Evolutionary conservation across 2,113 vertebrate genomes (phyloP).

Genomic region (Rhea pennata): DNA sequence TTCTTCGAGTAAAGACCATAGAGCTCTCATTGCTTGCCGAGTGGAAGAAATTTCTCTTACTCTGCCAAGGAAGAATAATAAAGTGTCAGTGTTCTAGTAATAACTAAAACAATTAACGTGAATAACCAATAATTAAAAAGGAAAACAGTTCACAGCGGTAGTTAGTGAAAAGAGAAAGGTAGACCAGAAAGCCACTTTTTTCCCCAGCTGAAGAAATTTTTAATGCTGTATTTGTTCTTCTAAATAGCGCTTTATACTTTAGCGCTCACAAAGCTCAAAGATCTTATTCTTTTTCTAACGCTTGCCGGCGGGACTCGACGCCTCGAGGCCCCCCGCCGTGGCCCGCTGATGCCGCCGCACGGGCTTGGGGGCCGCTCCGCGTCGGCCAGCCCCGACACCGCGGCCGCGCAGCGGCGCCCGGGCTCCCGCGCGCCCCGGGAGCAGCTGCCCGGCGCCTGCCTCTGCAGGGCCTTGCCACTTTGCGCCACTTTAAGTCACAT

Average conservation of each 20-base stretch:
- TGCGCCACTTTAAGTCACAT: not conserved
- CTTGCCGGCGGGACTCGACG: not conserved
- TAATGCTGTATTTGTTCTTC: not conserved
- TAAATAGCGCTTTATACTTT: not conserved
- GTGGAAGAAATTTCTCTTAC: not conserved
- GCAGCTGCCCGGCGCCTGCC: not conserved
- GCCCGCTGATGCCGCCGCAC: rapidly evolving
- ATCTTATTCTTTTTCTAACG: not conserved
- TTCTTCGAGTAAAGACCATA: not conserved
- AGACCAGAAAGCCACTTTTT: not conserved
- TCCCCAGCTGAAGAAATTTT: not conserved
- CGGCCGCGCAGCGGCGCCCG: rapidly evolving
- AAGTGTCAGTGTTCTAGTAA: not conserved
- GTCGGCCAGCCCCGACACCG: rapidly evolving
- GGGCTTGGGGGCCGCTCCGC: rapidly evolving
- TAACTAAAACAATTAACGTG: not conserved
- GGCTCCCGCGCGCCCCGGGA: not conserved
- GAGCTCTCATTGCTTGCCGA: not conserved
- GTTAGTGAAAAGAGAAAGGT: not conserved
- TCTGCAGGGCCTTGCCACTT: not conserved
- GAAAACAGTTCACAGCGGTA: not conserved
- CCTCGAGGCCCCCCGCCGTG: not conserved
- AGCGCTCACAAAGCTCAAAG: not conserved
- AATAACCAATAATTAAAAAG: not conserved
- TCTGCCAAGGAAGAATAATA: not conserved